These are phyloP conservation scores for Stigmatopora nigra DNA, from an alignment of 2,113 vertebrate species.

Conservation along the genomic window DNA sequence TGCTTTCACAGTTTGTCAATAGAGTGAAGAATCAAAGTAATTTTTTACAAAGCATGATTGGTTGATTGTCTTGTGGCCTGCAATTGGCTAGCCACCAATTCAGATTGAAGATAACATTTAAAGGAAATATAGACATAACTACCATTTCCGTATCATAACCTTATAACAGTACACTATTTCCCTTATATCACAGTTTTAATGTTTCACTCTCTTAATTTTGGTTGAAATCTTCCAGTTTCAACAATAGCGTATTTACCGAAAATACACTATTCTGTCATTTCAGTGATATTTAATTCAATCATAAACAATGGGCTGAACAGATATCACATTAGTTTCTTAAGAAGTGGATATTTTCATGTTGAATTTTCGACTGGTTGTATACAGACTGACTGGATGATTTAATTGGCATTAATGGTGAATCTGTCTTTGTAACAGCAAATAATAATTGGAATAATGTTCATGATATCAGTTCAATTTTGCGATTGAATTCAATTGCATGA, in stretches of 20 bases:
- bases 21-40: constrained; percentile 8
- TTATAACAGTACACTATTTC: no score
- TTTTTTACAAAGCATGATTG: no score
- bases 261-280: constrained; percentile 12
- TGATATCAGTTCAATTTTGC: constrained; percentile 41
- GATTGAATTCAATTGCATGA: not conserved
- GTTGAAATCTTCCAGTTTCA: not conserved
- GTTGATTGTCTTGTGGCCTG: no score
- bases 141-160: no score
- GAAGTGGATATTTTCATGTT: constrained; percentile 46
- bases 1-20: constrained; percentile 20
- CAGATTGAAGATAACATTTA: no score
- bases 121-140: no score
- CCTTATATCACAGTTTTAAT: not conserved
- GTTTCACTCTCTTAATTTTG: not conserved
- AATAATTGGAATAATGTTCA: constrained; percentile 56
- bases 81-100: no score
- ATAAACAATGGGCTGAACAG: constrained; percentile 16
- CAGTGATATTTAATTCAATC: constrained; percentile 17
- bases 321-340: constrained; percentile 13
- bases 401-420: constrained; percentile 65
- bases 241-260: no score
- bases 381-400: constrained; percentile 54
- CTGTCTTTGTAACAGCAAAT: constrained; percentile 31
- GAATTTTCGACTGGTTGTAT: constrained; percentile 64